Percentiles rank a stretch among this genome's conserved stretches.
These are phyloP conservation scores for Paragorgia papillata DNA, from an alignment of 92 coral and sea anemone genomes.

Conservation along the genomic window DNA sequence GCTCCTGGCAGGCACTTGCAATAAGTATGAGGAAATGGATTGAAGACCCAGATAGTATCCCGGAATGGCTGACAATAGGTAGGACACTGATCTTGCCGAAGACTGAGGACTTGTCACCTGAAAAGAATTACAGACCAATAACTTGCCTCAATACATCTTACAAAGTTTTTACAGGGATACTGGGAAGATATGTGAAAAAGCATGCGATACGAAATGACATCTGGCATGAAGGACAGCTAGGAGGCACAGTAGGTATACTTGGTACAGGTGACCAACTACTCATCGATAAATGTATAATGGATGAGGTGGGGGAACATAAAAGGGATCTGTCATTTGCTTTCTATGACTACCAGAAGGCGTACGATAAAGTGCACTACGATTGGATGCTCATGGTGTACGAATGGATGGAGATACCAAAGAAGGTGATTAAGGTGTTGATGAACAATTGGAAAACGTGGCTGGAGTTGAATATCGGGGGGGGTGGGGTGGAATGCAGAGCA, in stretches of 20 bases:
- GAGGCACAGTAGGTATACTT: conserved; percentile 48
- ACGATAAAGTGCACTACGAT: conserved; percentile 40
- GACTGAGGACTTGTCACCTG: conserved; percentile 36
- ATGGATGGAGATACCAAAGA: conserved; percentile 16
- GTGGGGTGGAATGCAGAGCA: not conserved
- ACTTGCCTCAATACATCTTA: conserved; percentile 45
- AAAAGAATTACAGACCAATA: conserved; percentile 57
- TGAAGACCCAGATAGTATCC: conserved; percentile 32
- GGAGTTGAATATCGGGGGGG: conserved; percentile 13
- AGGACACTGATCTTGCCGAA: conserved; percentile 48
- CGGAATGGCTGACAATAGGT: conserved; percentile 45
- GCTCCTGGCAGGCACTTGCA: conserved; percentile 38
- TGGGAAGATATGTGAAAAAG: conserved; percentile 43
- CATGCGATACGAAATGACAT: conserved; percentile 47
- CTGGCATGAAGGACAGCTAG: conserved; percentile 57
- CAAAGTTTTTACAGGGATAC: conserved; percentile 41
- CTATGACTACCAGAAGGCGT: conserved; percentile 55
- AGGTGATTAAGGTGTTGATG: conserved; percentile 34
- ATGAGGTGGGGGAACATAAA: conserved; percentile 47
- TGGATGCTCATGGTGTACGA: no score
- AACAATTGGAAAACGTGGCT: conserved; percentile 28
- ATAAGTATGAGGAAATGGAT: conserved; percentile 5
- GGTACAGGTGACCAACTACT: conserved; percentile 61
- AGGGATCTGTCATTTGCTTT: conserved; percentile 55
- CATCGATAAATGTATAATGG: conserved; percentile 46